Evolutionary conservation across 2,797 vertebrate genomes (phyloP).

Genomic region (Pangasius krempfi): DNA sequence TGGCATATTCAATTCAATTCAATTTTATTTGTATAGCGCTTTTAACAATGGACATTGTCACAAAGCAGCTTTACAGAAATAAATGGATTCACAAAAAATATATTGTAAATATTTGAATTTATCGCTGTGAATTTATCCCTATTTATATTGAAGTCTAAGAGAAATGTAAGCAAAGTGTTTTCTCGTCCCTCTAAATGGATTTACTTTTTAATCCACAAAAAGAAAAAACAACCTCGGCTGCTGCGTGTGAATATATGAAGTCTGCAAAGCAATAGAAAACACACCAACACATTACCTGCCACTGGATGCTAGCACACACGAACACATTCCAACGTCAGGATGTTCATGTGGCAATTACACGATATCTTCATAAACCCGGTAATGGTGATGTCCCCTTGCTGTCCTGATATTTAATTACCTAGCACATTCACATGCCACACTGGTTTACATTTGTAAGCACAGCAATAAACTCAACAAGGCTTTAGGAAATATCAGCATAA

Average conservation of each 20-base stretch:
- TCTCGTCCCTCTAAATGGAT: background rate
- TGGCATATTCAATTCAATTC: background rate
- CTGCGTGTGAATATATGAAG: background rate
- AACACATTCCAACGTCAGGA: background rate
- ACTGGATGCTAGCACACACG: background rate
- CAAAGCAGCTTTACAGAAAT: too few species aligned
- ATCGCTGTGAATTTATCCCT: too few species aligned
- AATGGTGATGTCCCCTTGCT: background rate
- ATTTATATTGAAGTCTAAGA: background rate
- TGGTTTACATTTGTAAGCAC: background rate
- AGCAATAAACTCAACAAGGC: background rate
- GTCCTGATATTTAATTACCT: background rate
- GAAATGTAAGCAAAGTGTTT: background rate
- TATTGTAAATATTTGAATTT: too few species aligned
- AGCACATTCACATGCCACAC: background rate
- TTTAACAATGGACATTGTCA: too few species aligned
- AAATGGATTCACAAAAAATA: too few species aligned
- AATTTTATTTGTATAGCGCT: too few species aligned
- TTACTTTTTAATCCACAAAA: background rate
- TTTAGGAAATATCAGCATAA: background rate
- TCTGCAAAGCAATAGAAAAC: background rate
- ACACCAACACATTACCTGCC: background rate
- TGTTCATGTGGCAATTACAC: background rate
- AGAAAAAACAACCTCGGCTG: background rate
- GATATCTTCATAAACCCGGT: background rate